Conservation (phyloP, 2,113 vertebrate genomes). For the Dryoscopus gambensis region DNA sequence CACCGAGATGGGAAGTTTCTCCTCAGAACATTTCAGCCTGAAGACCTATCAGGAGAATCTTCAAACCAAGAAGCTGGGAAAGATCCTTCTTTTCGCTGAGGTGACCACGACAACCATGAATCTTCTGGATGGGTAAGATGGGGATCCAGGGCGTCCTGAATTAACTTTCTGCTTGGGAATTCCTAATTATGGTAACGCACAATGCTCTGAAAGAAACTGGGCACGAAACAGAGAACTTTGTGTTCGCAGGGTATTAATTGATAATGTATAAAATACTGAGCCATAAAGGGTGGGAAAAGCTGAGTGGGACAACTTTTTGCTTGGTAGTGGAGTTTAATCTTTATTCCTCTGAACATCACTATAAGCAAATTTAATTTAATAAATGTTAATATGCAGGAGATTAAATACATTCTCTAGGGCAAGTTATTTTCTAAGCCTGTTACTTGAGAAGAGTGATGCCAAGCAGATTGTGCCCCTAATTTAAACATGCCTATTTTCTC, state of each 20-base stretch:
- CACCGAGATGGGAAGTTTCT: slow-evolving; percentile 59
- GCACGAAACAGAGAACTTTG: background rate
- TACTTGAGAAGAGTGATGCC: background rate
- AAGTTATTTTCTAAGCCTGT: background rate
- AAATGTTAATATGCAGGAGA: background rate
- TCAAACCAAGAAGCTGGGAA: slow-evolving; percentile 78
- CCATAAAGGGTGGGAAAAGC: background rate
- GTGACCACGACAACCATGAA: slow-evolving; percentile 85
- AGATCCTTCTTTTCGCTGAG: slow-evolving; percentile 81
- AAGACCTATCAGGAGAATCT: slow-evolving; percentile 81
- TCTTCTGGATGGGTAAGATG: slow-evolving; percentile 88
- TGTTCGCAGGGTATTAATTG: background rate
- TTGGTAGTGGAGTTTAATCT: background rate
- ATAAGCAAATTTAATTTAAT: background rate
- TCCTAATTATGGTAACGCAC: accelerated
- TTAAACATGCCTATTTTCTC: background rate
- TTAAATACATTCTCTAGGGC: background rate
- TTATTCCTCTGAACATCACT: background rate
- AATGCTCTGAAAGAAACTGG: accelerated
- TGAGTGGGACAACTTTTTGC: background rate
- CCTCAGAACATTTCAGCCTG: slow-evolving; percentile 77
- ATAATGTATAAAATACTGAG: background rate
- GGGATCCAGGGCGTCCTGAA: accelerated
- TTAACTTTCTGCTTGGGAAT: background rate
- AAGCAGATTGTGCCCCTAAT: background rate